Base-by-base conservation (phyloP, 2,888 invertebrate genomes). In the Conistra vaccinii region DNA sequence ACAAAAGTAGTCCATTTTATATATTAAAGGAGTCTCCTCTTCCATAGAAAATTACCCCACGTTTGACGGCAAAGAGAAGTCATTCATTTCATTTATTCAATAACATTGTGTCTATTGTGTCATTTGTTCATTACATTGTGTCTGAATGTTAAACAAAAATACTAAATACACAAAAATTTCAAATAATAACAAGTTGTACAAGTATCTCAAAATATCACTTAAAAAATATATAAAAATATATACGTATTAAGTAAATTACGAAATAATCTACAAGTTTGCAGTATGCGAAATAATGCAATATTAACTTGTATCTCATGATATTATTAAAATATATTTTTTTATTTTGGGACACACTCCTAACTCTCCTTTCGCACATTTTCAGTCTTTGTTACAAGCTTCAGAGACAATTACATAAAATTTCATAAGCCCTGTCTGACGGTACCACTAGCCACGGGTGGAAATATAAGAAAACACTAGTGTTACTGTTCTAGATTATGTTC, bases 331-430 rank as follows among this genome's bases (percentile, higher is more conserved):
- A 0, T 12, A 4, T 9, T 70, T 66, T 70, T 53, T 3, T 63
- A n/a, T 17, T 39, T 74, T 68, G 20, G 32, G 66, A 69, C 81
- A 78, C 42, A 39, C 14, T 53, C 7, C 5, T 20, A 42, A 51
- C 26, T 26, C 61, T 68, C 72, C 39, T 39, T 77, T 73, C 45
- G 68, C 78, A 78, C 85, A 83, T 81, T 86, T 78, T 73, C 78
- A 84, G 76, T 72, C 58, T 57, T 65, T 76, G 68, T 69, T 70
- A 42, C 68, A 51, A 63, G 75, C 65, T 81, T 83, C 78, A 70
- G 73, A 69, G 81, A 76, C 84, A 84, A 82, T 84, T 71, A 85
- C 81, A 83, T 85, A 87, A 85, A 83, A 88, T 88, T 86, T 85
- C 78, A 88, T 84, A 81, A 82, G 58, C 62, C 60, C 26, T 20